phyloP scores from a whole-genome alignment of 1,140 invertebrate species.

The Asobara japonica region DNA sequence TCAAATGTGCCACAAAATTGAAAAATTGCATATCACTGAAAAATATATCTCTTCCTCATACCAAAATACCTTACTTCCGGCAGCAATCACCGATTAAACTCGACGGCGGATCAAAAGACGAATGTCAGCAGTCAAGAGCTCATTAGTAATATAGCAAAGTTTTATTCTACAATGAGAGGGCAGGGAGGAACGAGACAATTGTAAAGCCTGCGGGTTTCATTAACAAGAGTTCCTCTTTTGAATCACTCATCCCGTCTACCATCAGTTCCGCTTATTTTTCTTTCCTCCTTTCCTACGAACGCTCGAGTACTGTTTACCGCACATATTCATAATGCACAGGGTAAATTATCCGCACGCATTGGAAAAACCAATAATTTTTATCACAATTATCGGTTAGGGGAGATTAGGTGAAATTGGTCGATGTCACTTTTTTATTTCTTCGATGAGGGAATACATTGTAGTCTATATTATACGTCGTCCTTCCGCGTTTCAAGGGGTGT shows the following conservation, averaged over 20 bases:
- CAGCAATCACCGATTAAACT: neutral
- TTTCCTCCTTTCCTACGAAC: neutral
- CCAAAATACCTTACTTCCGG: no score
- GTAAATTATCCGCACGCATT: neutral
- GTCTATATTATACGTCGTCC: no score
- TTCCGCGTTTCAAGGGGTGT: no score
- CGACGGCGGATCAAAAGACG: neutral
- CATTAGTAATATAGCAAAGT: neutral
- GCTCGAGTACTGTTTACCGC: neutral
- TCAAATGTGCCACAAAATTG: no score
- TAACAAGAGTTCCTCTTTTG: neutral
- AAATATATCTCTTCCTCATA: no score
- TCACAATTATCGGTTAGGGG: neutral
- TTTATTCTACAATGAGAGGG: neutral
- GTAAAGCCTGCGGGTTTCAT: conserved; percentile 12
- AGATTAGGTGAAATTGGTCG: no score
- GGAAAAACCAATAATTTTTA: neutral
- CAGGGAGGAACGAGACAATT: conserved; percentile 1
- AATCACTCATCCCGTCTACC: neutral
- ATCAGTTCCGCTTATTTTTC: conserved; percentile 5
- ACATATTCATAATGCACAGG: neutral
- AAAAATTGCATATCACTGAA: no score
- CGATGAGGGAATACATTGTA: no score
- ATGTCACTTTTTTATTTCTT: no score
- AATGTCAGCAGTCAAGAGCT: neutral